Evolutionary conservation across 2,888 invertebrate species (phyloP).

Genomic region (Portevinia maculata): DNA sequence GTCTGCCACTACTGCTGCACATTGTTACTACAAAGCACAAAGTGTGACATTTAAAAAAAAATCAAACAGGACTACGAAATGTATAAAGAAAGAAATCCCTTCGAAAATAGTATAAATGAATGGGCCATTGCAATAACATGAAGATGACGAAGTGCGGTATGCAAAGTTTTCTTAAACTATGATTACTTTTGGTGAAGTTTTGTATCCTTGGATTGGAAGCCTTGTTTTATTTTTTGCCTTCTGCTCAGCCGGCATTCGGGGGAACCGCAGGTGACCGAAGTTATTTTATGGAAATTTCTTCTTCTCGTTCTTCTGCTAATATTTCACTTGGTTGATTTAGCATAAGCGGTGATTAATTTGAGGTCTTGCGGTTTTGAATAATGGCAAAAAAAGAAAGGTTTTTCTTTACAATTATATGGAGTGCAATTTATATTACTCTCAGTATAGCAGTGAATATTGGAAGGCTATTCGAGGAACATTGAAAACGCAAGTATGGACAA

Average conservation of each 20-base stretch:
- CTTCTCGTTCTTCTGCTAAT: constrained; percentile 35
- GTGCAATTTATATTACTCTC: background rate
- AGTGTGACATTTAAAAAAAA: constrained; percentile 27
- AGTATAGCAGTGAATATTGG: background rate
- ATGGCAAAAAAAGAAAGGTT: background rate
- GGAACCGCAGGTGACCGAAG: constrained; percentile 62
- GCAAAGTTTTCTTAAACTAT: constrained; percentile 68
- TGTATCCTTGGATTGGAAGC: constrained; percentile 55
- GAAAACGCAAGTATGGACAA: too few species aligned
- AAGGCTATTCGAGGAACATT: too few species aligned
- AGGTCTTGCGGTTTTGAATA: constrained; percentile 25
- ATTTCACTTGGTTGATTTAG: constrained; percentile 71
- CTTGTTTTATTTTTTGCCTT: constrained; percentile 5
- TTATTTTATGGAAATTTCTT: constrained; percentile 55
- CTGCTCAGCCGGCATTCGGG: background rate
- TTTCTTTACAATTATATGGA: background rate
- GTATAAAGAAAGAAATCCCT: constrained; percentile 56
- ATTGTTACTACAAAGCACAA: constrained; percentile 23
- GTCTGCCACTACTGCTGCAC: constrained; percentile 11
- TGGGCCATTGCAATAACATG: constrained; percentile 59
- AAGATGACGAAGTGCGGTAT: constrained; percentile 57
- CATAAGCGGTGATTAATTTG: constrained; percentile 65
- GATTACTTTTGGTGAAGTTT: constrained; percentile 70
- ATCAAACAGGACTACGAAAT: constrained; percentile 45
- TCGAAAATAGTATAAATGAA: constrained; percentile 43